Base-by-base conservation (phyloP, 1,140 invertebrate genomes). In the Fragariocoptes setiger region DNA sequence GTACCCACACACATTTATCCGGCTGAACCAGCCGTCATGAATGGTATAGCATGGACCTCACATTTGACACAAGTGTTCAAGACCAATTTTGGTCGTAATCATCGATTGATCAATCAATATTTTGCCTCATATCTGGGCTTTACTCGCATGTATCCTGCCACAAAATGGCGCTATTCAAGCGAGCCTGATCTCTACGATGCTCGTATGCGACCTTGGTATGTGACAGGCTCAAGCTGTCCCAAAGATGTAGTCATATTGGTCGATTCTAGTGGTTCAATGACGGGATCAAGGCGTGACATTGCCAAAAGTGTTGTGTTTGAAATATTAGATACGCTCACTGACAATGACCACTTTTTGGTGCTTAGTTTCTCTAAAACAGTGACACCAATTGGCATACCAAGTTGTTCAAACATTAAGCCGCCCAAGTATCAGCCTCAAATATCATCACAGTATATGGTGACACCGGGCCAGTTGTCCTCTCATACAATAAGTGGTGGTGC, bases 191-290 rank as follows among this genome's bases (percentile, higher is more conserved):
- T 69, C 1, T 88, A 79, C 52, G 80, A 86, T 52, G 82, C 76
- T 50, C 66, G 82, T 8, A 70, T 74, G 15, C 62, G 74, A 37
- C 74, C 74, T 18, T 88, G 82, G 80, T 97, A 88, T 55, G 86
- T 95, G 45, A 76, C 90, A 59, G 86, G 88, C 1, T 79, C 88
- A 0, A 88, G 85, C 0, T 86, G 82, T 48, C 83, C 85, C 8
- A 97, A 97, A 59, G 86, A 97, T 54, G 71, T 97, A 46, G 69
- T 99, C 17, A 88, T 99, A 44, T 59, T 99, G 18, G 64, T 99
- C 35, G 92, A 99, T 54, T 70, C 79, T 21, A 63, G 80, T 42
- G 92, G 90, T n/a, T 94, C 86, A 13, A 99, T 99, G 92, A 75
- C 72, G 17, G 90, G 90, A 4, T 16, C 37, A 25, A 64, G 82